Base-by-base conservation (phyloP, 2,113 vertebrate species). In the Progne subis region DNA sequence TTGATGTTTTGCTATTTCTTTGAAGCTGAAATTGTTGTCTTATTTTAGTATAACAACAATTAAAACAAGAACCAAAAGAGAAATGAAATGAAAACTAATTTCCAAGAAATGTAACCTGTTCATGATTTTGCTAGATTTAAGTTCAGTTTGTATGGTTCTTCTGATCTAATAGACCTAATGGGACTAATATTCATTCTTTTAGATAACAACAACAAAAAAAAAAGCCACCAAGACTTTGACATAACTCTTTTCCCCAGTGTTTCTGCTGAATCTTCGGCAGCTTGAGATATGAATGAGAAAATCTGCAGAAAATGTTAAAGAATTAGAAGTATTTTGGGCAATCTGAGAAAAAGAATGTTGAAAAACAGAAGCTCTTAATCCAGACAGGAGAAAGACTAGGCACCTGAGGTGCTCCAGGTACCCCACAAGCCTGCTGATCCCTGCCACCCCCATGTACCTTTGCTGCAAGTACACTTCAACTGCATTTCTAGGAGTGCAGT, bases 401-500 rank as follows among this genome's bases (percentile, higher is more conserved):
- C 17, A 49, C 8, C 2, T 2, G 21, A 16, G 11, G 19, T 64
- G 32, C 29, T 75, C 12, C 0, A 0, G 78, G 29, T 11, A 39
- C 5, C 23, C 11, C 0, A 6, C 2, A 23, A 74, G 5, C 14
- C 65, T 41, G 24, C n/a, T 49, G 47, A 15, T 23, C 25, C 17
- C 49, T 63, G 34, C 7, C 18, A 28, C 13, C 6, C 0, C 14
- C 0, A 0, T 31, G 25, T 75, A 13, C 29, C 12, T 18, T 24
- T 29, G 20, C 23, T 89, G 59, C 6, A 5, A 20, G n/a, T 1
- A 3, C 11, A 18, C 34, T 47, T 25, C 32, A 81, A 5, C 1
- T 16, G 21, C n/a, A 29, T 32, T 77, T 63, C 60, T 47, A 39
- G 21, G n/a, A 75, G 9, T 8, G 13, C 23, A 52, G 20, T 49